Evolutionary conservation across 2,113 vertebrate species (phyloP), one percentile per base, ranked within the genome.

Genomic region (Sigmodon hispidus): DNA sequence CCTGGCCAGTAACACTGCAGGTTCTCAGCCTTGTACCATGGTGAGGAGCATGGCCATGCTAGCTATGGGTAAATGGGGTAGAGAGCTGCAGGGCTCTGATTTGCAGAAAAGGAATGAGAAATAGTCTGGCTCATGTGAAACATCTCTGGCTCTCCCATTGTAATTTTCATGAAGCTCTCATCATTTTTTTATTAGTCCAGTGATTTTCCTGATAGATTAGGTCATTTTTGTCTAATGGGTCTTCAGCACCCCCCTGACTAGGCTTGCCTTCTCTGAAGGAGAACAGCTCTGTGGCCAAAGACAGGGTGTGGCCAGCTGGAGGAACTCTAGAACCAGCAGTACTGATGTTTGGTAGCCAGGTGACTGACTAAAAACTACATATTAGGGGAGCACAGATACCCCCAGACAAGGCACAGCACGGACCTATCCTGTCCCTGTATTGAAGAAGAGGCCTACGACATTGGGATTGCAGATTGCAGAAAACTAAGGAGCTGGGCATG

Each of bases 181-280:
- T 93, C 77, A 87, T 34, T 69, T 91, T 65, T 72, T 84, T 87
- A 95, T 94, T 9, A 65, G 57, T 11, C 19, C 3, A 57, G 80
- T 69, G 59, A 13, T 79, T 91, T 95, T 93, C 83, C 80, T 75
- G 89, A 55, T 67, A 34, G 69, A 45, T n/a, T 48, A 24, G 36
- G 24, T 72, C 52, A 4, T 87, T 69, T 69, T 76, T 91, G 93
- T 75, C 93, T 65, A 75, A 36, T 26, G 55, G 5, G 13, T 94
- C 81, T 84, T 79, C 34, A 13, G 13, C 24, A 19, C 12, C 75
- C 11, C 3, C 21, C 63, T 29, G 89, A 52, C 70, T 77, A 0
- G 10, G n/a, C 52, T 87, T 29, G 57, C 52, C 31, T 61, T 40
- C 70, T 67, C 31, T 48, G 73, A 80, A 72, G 69, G 55, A 76